A percentile compares a stretch with the other conserved stretches of the same genome.
Conservation (phyloP, 2,797 vertebrate genomes). For the Peromyscus attwateri region DNA sequence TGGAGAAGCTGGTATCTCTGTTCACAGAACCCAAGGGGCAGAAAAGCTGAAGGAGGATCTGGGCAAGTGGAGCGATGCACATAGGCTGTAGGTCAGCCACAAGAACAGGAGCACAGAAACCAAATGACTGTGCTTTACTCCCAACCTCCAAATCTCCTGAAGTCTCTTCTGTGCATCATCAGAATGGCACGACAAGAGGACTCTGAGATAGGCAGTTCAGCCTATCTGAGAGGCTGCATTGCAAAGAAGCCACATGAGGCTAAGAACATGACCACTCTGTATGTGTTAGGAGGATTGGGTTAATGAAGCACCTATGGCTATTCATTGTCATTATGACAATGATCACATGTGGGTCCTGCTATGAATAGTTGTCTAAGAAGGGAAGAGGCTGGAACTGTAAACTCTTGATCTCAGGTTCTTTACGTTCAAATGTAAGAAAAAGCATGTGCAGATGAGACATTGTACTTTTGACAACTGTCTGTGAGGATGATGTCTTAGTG, state of each 20-base stretch:
- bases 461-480: not conserved
- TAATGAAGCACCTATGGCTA: not conserved
- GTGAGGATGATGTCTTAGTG: not conserved
- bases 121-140: not conserved
- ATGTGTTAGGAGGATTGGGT: not conserved
- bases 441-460: not conserved
- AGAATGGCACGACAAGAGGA: not conserved
- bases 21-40: not conserved
- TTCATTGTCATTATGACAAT: not conserved
- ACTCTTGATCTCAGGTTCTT: not conserved
- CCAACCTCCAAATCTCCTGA: not conserved
- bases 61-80: not conserved
- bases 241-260: not conserved
- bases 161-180: not conserved
- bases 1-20: not conserved
- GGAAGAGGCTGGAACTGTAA: not conserved
- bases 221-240: rapidly evolving
- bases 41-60: not conserved
- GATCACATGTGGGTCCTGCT: not conserved
- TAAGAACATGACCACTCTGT: not conserved
- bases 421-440: not conserved
- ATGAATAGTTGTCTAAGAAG: not conserved
- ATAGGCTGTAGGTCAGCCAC: not conserved
- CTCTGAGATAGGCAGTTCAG: not conserved
- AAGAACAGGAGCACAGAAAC: not conserved